Evolutionary conservation across 1,140 invertebrate genomes (phyloP).

Genomic region (Magallana gigas): DNA sequence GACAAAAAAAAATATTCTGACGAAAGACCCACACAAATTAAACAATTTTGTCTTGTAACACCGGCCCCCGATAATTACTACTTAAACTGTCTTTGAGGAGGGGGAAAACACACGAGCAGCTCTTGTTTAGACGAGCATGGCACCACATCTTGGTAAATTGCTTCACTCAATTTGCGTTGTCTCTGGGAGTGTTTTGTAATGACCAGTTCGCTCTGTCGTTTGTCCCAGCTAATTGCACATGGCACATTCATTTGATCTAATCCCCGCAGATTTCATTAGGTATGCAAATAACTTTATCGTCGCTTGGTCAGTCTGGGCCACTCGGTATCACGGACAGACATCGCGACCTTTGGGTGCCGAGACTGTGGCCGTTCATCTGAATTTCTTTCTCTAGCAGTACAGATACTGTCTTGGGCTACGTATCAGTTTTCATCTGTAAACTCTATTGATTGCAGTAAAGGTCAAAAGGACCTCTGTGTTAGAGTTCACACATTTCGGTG

Average conservation of each 20-base stretch:
- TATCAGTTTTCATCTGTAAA: too few relatives aligned
- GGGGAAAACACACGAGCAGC: background rate
- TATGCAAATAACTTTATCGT: conserved; percentile 6
- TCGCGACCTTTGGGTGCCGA: background rate
- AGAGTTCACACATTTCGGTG: too few relatives aligned
- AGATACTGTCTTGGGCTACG: background rate
- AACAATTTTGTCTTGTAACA: too few relatives aligned
- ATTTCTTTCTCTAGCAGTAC: background rate
- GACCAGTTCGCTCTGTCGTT: conserved; percentile 26
- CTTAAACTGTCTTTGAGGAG: background rate
- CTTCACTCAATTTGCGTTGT: conserved; percentile 27
- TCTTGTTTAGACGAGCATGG: background rate
- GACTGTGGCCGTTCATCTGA: too few relatives aligned
- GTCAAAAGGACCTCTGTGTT: too few relatives aligned
- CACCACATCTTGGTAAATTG: background rate
- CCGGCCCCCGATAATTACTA: background rate
- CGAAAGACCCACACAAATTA: too few relatives aligned
- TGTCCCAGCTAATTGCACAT: conserved; percentile 24
- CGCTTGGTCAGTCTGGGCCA: background rate
- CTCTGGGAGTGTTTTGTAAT: conserved; percentile 26
- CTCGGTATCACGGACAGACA: conserved; percentile 9
- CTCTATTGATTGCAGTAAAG: too few relatives aligned
- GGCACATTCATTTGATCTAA: conserved; percentile 27
- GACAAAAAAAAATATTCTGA: too few relatives aligned
- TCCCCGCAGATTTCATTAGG: conserved; percentile 29